phyloP scores from a whole-genome alignment of 2,113 vertebrate genomes.

The Archilochus colubris region DNA sequence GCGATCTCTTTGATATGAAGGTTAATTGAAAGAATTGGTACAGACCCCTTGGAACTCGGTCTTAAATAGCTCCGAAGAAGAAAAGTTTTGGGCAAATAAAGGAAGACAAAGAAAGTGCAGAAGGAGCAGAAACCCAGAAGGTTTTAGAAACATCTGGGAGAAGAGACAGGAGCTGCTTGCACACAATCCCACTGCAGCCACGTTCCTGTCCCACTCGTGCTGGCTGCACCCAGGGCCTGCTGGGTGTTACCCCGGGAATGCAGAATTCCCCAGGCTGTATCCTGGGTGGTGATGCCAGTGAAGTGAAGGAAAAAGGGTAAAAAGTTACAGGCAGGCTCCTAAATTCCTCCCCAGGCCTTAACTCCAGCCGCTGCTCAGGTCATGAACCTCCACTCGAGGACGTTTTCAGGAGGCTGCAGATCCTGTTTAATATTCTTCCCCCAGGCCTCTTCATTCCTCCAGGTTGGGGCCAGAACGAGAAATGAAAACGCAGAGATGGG shows the following conservation, averaged over 20 bases:
- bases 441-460: neutral
- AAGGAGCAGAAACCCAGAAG: neutral
- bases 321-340: neutral
- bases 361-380: neutral
- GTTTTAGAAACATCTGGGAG: neutral
- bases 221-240: fast-evolving
- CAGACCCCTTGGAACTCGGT: neutral
- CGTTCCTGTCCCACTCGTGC: fast-evolving
- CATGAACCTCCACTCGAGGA: neutral
- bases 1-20: slow-evolving; percentile 55
- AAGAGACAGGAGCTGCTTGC: neutral
- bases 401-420: neutral
- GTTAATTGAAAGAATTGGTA: slow-evolving; percentile 67
- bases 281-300: neutral
- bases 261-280: neutral
- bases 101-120: neutral
- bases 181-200: fast-evolving
- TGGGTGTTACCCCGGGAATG: neutral
- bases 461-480: neutral
- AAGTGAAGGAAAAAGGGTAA: neutral
- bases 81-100: neutral
- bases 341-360: neutral
- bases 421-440: slow-evolving; percentile 35
- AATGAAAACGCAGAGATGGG: neutral
- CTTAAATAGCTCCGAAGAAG: slow-evolving; percentile 22